Conservation (phyloP, 2,888 invertebrate species). For the Cryptocephalus primarius region DNA sequence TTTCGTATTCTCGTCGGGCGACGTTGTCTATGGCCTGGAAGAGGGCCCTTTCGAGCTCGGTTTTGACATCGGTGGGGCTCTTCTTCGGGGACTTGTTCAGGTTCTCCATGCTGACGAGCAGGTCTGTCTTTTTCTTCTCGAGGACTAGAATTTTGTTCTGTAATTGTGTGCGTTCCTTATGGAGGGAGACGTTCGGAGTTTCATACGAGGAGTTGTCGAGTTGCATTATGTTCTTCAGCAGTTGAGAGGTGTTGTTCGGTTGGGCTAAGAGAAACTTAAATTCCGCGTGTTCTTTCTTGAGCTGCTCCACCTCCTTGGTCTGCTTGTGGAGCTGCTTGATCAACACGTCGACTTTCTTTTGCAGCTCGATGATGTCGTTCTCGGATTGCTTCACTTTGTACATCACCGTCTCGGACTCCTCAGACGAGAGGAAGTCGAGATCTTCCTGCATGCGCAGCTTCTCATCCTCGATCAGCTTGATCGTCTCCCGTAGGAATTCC, state of each 20-base stretch:
- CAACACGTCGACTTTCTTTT: slow-evolving; percentile 8
- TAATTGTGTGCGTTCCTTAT: slow-evolving; percentile 13
- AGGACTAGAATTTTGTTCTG: slow-evolving; percentile 16
- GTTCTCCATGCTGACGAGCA: slow-evolving; percentile 16
- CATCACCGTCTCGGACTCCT: slow-evolving; percentile 6
- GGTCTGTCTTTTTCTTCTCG: slow-evolving; percentile 17
- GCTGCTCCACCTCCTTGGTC: slow-evolving; percentile 15
- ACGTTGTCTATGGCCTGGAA: slow-evolving; percentile 8
- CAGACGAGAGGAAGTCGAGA: slow-evolving; percentile 6
- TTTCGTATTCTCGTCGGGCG: slow-evolving; percentile 14
- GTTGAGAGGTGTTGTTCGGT: slow-evolving; percentile 14
- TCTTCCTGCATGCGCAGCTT: slow-evolving; percentile 15
- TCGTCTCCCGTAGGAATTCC: slow-evolving; percentile 15
- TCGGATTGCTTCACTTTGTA: slow-evolving; percentile 12
- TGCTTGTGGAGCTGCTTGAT: slow-evolving; percentile 10
- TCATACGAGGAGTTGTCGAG: slow-evolving; percentile 11
- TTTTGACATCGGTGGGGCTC: slow-evolving; percentile 3
- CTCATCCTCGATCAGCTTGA: slow-evolving; percentile 16
- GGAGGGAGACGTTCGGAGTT: slow-evolving; percentile 6
- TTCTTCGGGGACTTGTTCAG: slow-evolving; percentile 4
- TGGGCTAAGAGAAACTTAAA: slow-evolving; percentile 19
- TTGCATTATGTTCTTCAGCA: slow-evolving; percentile 16
- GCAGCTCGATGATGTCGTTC: slow-evolving; percentile 9
- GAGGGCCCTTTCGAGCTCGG: slow-evolving; percentile 9
- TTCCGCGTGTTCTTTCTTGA: slow-evolving; percentile 17